phyloP scores from a whole-genome alignment of 2,888 invertebrate genomes.

The Lasioglossum zephyrum region DNA sequence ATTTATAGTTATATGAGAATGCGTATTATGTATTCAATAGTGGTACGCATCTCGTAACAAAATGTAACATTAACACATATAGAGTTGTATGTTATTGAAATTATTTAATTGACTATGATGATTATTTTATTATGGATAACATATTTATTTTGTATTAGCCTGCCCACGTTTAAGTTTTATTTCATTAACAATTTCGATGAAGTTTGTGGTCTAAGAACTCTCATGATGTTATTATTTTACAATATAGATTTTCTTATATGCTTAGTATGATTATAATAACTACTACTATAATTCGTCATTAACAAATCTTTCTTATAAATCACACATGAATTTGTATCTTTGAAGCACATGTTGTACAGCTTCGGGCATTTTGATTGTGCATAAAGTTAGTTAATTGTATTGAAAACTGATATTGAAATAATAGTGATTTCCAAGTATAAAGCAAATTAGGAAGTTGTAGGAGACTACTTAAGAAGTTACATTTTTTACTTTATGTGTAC shows the following conservation, averaged over 20 bases:
- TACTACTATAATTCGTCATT: constrained; percentile 1
- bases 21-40: constrained; percentile 32
- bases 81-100: neutral
- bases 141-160: constrained; percentile 8
- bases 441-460: constrained; percentile 35
- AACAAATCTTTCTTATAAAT: neutral
- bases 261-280: neutral
- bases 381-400: constrained; percentile 11
- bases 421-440: constrained; percentile 13
- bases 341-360: constrained; percentile 71
- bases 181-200: neutral
- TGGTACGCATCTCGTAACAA: constrained; percentile 52
- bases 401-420: constrained; percentile 24
- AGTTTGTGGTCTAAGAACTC: neutral
- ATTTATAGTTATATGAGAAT: constrained; percentile 33
- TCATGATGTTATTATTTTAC: constrained; percentile 12
- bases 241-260: constrained; percentile 18
- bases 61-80: neutral
- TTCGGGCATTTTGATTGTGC: constrained; percentile 25
- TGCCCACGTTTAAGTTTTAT: neutral
- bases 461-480: constrained; percentile 70
- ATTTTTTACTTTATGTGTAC: constrained; percentile 26
- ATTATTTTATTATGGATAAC: neutral
- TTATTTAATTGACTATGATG: neutral
- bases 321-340: constrained; percentile 46